Base-by-base conservation (phyloP, 2,113 vertebrate species). In the Tachysurus fulvidraco region DNA sequence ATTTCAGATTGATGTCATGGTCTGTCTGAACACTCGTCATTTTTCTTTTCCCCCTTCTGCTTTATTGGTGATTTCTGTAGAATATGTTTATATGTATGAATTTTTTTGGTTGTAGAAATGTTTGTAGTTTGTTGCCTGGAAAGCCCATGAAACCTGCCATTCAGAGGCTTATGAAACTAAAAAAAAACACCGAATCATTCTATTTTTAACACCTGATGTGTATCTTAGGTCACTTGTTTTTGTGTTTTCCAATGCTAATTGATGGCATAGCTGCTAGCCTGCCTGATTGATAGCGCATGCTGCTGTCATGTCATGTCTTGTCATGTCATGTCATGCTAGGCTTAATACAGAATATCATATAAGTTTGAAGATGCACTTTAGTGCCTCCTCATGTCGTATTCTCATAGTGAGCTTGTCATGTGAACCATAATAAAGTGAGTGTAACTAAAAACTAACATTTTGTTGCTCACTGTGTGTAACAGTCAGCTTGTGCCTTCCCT, bases 401-500 rank as follows among this genome's bases (percentile, higher is more conserved):
- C 5, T 41, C n/a, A 30, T 67, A 67, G 64, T 30, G n/a, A 67
- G 12, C 64, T 67, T 5, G 60, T 60, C 30, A 67, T 13, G 36
- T 3, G 10, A 3, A 67, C 64, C 14, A 67, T 16, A 67, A 30
- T 67, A 17, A 30, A 28, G 25, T 64, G 62, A 12, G 4, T 67
- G 1, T 12, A 64, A n/a, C 23, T 4, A 13, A 64, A 64, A 64
- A 64, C 4, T 67, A 67, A 17, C 28, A 30, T 30, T 30, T 36
- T 67, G 25, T 67, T 67, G 5, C 67, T 41, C 30, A 5, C 28
- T 21, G 19, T 92, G 92, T 95, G 94, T 95, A 94, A 71, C 94
- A 87, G 90, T 91, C 88, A 88, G 92, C 93, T 94, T 92, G 94
- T 93, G 95, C 92, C 93, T 89, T 77, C 85, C 60, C 7, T 60